phyloP scores from a whole-genome alignment of 2,113 vertebrate species.

The Erpornis zantholeuca region DNA sequence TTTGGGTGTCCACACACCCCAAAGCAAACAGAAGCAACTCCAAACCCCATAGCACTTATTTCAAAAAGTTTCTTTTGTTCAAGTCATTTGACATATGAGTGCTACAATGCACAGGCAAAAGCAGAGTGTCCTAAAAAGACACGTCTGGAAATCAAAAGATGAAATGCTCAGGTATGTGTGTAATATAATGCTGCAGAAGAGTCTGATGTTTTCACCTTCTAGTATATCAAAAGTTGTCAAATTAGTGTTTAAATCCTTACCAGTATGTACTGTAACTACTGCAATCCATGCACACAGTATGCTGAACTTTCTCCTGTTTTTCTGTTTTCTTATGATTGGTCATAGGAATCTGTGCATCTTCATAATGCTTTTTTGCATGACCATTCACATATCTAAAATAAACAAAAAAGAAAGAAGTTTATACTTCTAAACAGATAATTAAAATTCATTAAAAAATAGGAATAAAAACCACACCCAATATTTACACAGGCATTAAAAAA shows the following conservation, averaged over 20 bases:
- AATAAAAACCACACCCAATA: background rate
- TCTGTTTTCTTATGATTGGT: conserved; percentile 85
- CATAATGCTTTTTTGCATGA: conserved; percentile 98
- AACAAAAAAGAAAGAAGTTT: background rate
- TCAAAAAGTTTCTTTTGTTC: background rate
- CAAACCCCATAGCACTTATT: background rate
- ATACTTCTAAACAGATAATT: background rate
- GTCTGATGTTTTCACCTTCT: background rate
- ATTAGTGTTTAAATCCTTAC: conserved; percentile 71
- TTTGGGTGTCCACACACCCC: background rate
- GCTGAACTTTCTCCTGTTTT: conserved; percentile 85
- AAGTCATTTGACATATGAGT: background rate
- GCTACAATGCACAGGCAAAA: background rate
- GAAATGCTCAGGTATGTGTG: background rate
- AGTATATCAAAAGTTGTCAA: background rate
- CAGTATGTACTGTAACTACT: conserved; percentile 96
- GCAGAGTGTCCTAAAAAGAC: background rate
- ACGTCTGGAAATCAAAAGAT: background rate
- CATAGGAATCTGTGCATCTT: conserved; percentile 83
- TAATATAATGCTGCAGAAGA: background rate
- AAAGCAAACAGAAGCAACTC: background rate
- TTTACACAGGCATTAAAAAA: background rate
- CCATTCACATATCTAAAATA: conserved; percentile 93
- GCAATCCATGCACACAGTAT: conserved; percentile 97
- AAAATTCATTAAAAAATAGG: background rate